Evolutionary conservation across 2,888 invertebrate species (phyloP), one percentile per base, ranked within the genome.

Genomic region (Euproctis similis): DNA sequence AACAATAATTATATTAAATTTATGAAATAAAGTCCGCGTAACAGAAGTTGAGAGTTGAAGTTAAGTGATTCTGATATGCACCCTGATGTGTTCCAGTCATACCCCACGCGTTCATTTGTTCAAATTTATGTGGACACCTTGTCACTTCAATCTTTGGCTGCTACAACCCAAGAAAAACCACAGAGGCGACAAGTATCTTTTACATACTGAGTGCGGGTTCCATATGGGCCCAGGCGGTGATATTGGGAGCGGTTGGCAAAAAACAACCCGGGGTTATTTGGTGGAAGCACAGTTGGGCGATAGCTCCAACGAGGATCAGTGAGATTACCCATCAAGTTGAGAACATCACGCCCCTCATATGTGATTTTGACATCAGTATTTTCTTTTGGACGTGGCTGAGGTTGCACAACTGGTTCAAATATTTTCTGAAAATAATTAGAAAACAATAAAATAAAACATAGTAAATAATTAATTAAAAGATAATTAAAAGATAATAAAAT

Each of bases 161-260:
- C 80, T 8, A 80, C 76, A 5, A 82, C 81, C 72, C 78, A 86
- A 36, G 78, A 56, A 63, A 86, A 87, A 58, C 80, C 86, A 46
- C 87, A 87, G 36, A 66, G 57, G 52, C 70, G 73, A 66, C 87
- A 87, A 53, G 69, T 65, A 44, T 86, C 86, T 56, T 74, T 82
- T 67, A 86, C 85, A 53, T 87, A 87, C 69, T 88, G 87, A 62
- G 86, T 85, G 56, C 74, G 78, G 37, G 86, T 78, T 47, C 85
- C 86, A 35, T 82, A 80, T 6, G 85, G 84, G 4, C 87, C 86
- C 52, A 88, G 69, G 27, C 88, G 86, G 62, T 87, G 87, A 52
- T 87, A 87, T 64, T 88, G 86, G 24, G 89, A 88, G 52, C 88
- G 86, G 69, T 89, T 89, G 46, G 86, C 86, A 57, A 88, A 87